A percentile compares a stretch with the other conserved stretches of the same genome.
Evolutionary conservation across 2,113 vertebrate genomes (phyloP).

Genomic region (Xyliphius kryptos): DNA sequence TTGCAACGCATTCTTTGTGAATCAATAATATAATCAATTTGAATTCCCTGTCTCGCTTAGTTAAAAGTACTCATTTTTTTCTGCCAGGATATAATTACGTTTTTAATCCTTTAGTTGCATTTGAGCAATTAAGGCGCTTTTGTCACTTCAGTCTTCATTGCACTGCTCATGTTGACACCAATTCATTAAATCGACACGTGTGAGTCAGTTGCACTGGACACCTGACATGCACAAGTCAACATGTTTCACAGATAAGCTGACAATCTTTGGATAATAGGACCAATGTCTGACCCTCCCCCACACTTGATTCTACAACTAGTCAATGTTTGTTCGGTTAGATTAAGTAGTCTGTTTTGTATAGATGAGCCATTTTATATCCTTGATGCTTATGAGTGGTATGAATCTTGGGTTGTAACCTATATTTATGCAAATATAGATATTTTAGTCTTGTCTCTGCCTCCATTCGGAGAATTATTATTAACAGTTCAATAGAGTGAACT

Average conservation of each 20-base stretch:
- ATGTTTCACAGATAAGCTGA: slow-evolving; percentile 1
- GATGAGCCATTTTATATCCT: neutral
- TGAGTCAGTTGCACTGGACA: neutral
- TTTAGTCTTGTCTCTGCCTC: slow-evolving; percentile 8
- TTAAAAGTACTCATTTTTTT: neutral
- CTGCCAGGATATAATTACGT: neutral
- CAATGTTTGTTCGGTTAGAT: neutral
- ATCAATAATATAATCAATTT: neutral
- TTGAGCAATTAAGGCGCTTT: neutral
- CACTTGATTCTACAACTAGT: neutral
- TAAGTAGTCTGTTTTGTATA: neutral
- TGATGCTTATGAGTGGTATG: neutral
- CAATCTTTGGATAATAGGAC: neutral
- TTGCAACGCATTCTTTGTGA: neutral
- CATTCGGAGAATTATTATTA: slow-evolving; percentile 9
- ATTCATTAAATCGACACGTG: neutral
- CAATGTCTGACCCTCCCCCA: neutral
- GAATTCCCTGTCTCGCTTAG: neutral
- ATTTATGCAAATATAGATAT: slow-evolving; percentile 20
- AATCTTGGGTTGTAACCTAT: neutral
- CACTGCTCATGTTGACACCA: neutral
- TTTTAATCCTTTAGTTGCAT: neutral
- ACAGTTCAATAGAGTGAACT: neutral
- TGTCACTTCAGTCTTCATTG: neutral
- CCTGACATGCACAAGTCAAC: neutral